Conservation (phyloP, 2,113 vertebrate species). For the Lipophrys pholis region DNA sequence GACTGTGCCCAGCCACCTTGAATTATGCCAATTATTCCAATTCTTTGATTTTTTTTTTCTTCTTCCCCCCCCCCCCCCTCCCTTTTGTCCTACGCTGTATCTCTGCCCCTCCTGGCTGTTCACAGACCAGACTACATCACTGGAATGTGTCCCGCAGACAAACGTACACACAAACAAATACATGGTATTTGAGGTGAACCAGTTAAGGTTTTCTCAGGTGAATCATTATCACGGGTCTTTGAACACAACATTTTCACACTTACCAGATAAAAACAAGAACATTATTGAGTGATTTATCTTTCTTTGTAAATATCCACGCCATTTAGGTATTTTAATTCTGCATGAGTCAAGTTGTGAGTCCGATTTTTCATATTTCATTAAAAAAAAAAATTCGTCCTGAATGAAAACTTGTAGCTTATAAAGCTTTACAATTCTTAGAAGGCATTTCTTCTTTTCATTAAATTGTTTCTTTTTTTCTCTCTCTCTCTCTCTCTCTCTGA, state of each 20-base stretch:
- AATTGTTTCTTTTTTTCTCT: too few species aligned
- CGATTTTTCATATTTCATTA: too few species aligned
- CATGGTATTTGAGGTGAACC: slow-evolving; percentile 5
- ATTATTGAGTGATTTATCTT: neutral
- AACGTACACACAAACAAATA: neutral
- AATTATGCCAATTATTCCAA: slow-evolving; percentile 96
- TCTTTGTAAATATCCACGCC: too few species aligned
- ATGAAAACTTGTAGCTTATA: too few species aligned
- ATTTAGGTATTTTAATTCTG: too few species aligned
- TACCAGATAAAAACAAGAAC: neutral
- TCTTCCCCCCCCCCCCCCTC: neutral
- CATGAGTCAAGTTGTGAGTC: too few species aligned
- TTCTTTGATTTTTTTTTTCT: slow-evolving; percentile 88
- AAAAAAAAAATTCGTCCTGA: too few species aligned
- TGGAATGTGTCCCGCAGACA: slow-evolving; percentile 15
- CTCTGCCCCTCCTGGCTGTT: slow-evolving; percentile 49
- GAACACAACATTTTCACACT: neutral
- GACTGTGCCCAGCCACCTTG: slow-evolving; percentile 96
- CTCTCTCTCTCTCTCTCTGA: too few species aligned
- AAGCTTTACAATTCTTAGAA: too few species aligned
- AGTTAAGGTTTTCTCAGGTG: slow-evolving; percentile 24
- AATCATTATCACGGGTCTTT: slow-evolving; percentile 5
- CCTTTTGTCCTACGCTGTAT: slow-evolving; percentile 61
- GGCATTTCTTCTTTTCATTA: too few species aligned
- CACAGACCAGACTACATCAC: slow-evolving; percentile 38